Evolutionary conservation across 2,888 invertebrate genomes (phyloP), one percentile per base, ranked within the genome.

Genomic region (Athalia cordata): DNA sequence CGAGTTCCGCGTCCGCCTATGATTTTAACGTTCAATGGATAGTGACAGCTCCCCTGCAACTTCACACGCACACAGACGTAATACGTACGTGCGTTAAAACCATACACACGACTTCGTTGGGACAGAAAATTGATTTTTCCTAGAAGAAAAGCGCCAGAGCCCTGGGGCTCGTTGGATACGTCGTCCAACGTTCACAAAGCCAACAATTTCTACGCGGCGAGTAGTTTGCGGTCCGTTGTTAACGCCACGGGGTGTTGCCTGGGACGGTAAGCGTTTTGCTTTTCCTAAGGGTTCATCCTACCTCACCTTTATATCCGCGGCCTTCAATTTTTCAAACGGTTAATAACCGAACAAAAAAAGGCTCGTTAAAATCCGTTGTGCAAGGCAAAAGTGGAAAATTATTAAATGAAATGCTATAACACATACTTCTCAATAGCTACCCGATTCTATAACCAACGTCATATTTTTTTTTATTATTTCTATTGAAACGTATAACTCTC

Each of bases 41-140:
- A 72, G 72, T 72, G 72, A 72, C 72, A 59, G 72, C 72, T 72
- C 72, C 72, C 72, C 72, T 72, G 72, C 59, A 59, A 72, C 72
- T 72, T 59, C 13, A 49, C 72, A 59, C 57, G 15, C 29, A 47
- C 5, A 13, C 59, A 59, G 9, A 5, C 70, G 8, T n/a, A 29
- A 29, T 29, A 29, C 29, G 29, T 2, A 2, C 29, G 29, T 29
- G 2, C 29, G 29, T 29, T 29, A 29, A 29, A 29, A 29, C 0
- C 59, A 59, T 13, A 45, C 47, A 72, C 59, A 57, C 7, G 57
- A 43, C 13, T 15, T 45, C n/a, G 47, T 72, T 29, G 72, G 57
- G 72, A 57, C 15, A 57, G 59, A 72, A 72, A 72, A 72, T 72
- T 72, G 72, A 72, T 72, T 72, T 72, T 72, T 72, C 59, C 72